Base-by-base conservation (phyloP, 2,113 vertebrate species). In the Bolborhynchus lineola region DNA sequence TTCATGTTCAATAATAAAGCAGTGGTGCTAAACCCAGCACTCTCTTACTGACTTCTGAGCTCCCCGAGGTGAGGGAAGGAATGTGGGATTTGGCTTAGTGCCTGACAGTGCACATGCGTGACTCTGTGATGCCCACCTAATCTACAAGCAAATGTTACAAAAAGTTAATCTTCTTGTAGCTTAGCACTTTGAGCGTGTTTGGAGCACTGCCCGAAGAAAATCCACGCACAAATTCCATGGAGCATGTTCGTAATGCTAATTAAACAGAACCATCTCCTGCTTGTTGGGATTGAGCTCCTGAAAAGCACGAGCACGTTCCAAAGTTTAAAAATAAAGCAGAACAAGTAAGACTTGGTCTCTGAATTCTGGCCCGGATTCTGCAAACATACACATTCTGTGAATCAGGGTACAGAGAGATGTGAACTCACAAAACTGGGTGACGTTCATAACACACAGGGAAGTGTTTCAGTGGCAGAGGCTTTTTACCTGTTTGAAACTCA, bases 81-180 rank as follows among this genome's bases (percentile, higher is more conserved):
- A 86, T 60, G 70, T 46, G 74, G 77, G 39, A 59, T 78, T 94
- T 96, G 88, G 95, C 88, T 65, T 74, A 57, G 50, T 68, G 80
- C 80, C 81, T 79, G 37, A 41, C 24, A 44, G 52, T 7, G 39
- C 62, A 44, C 70, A 47, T 0, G 11, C 47, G 52, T 65, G 57
- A 78, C 70, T 78, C 7, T 31, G 46, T 15, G 83, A 92, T 93
- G 95, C 65, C 92, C 46, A 78, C 69, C 65, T 96, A 49, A 82
- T 62, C 74, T 76, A 72, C 70, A 95, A 93, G 85, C 76, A 89
- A 72, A 84, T 65, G 62, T 76, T 37, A 62, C 21, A 78, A 65
- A 79, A 95, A 85, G 52, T 85, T 94, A 91, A 95, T 85, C 88
- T 77, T 37, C 87, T 72, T 59, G 81, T 49, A 80, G 70, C n/a